These are phyloP conservation scores for Pangasius djambal DNA, from an alignment of 2,797 vertebrate species.

Conservation along the genomic window DNA sequence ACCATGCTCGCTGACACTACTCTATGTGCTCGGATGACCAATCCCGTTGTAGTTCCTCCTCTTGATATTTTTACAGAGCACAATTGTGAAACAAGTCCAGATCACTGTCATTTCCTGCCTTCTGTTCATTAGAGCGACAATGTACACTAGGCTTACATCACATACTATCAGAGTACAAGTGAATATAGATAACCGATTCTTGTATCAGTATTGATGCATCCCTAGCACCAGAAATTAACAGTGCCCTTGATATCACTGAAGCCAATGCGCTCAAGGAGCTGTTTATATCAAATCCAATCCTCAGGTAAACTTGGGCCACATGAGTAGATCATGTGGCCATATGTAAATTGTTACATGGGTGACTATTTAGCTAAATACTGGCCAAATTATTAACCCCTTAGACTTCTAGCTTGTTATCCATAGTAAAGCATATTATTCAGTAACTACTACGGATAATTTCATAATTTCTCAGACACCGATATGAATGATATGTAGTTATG, in stretches of 20 bases:
- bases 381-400: not conserved
- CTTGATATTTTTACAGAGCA: not conserved
- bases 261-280: not conserved
- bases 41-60: not conserved
- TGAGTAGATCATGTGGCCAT: not conserved
- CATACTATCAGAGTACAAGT: not conserved
- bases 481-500: not conserved
- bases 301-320: not conserved
- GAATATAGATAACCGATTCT: not conserved
- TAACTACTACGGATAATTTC: not conserved
- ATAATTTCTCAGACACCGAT: not conserved
- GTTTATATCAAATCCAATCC: not conserved
- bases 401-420: not conserved
- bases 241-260: not conserved
- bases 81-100: not conserved
- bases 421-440: not conserved
- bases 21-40: not conserved
- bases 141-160: not conserved
- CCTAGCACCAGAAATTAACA: not conserved
- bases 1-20: not conserved
- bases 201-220: not conserved
- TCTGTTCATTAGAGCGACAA: not conserved
- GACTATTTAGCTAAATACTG: not conserved
- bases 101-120: not conserved
- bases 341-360: not conserved